These are phyloP conservation scores for Pyrrhura leucotis DNA, from an alignment of 2,797 vertebrate species.

Conservation along the genomic window DNA sequence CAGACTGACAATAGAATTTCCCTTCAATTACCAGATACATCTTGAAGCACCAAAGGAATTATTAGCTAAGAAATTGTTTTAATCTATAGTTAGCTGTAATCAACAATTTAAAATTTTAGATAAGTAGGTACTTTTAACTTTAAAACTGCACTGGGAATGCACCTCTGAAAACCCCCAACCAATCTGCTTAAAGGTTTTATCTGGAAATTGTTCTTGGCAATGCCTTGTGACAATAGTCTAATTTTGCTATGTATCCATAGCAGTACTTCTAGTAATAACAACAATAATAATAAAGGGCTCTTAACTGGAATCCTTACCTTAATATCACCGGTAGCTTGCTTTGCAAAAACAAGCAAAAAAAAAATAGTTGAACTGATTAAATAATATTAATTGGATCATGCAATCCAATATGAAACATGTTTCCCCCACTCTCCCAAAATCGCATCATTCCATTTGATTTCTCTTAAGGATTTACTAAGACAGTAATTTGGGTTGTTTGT, in stretches of 20 bases:
- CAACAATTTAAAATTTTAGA: background rate
- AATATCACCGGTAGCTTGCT: background rate
- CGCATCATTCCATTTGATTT: background rate
- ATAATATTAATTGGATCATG: background rate
- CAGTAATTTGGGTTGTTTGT: background rate
- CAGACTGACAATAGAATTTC: background rate
- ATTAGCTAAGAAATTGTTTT: background rate
- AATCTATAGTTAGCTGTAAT: background rate
- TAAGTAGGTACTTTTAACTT: background rate
- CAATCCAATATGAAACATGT: background rate
- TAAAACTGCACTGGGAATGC: background rate
- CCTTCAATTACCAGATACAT: background rate
- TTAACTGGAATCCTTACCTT: background rate
- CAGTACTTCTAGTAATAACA: background rate
- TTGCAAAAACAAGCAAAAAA: background rate
- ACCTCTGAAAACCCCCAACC: background rate
- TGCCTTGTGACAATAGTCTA: background rate
- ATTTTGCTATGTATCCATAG: background rate
- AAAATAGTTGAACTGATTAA: background rate
- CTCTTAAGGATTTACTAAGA: background rate
- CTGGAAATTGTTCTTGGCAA: background rate
- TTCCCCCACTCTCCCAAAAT: background rate
- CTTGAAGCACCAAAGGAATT: background rate
- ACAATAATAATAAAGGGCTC: background rate
- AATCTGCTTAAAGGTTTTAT: background rate